These are phyloP conservation scores for Drosophila mayaguana DNA, from an alignment of 2,888 invertebrate species.

Conservation along the genomic window DNA sequence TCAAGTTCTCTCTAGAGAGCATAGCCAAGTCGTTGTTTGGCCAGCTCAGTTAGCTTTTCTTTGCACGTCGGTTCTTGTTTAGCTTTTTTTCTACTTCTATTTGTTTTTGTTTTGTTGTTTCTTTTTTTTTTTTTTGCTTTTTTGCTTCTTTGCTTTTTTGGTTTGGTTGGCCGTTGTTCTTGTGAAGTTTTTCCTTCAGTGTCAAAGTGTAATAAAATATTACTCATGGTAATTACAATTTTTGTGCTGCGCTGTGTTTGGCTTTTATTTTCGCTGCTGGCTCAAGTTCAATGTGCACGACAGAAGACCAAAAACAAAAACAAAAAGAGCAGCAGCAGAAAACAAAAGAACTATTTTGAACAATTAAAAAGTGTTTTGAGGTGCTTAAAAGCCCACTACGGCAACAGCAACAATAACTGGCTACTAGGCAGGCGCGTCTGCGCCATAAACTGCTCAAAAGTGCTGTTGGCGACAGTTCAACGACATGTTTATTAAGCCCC, in stretches of 20 bases:
- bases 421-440: constrained; percentile 61
- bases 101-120: neutral
- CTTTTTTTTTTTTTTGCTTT: neutral
- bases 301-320: constrained; percentile 21
- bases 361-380: constrained; percentile 76
- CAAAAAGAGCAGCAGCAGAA: constrained; percentile 2
- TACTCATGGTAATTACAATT: constrained; percentile 80
- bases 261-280: constrained; percentile 64
- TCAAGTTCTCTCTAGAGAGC: constrained; percentile 16
- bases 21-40: constrained; percentile 25
- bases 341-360: constrained; percentile 40
- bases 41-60: constrained; percentile 4
- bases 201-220: constrained; percentile 81
- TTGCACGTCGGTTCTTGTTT: constrained; percentile 14
- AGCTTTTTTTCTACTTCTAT: neutral
- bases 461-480: constrained; percentile 74
- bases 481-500: constrained; percentile 81
- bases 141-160: neutral
- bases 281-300: constrained; percentile 81
- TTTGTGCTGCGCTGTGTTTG: constrained; percentile 52
- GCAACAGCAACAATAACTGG: constrained; percentile 27
- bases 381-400: constrained; percentile 61
- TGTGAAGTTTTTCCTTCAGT: constrained; percentile 75
- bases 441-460: constrained; percentile 61
- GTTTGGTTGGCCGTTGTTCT: constrained; percentile 47